Evolutionary conservation across 2,888 invertebrate genomes (phyloP).

Genomic region (Drosophila greeni): DNA sequence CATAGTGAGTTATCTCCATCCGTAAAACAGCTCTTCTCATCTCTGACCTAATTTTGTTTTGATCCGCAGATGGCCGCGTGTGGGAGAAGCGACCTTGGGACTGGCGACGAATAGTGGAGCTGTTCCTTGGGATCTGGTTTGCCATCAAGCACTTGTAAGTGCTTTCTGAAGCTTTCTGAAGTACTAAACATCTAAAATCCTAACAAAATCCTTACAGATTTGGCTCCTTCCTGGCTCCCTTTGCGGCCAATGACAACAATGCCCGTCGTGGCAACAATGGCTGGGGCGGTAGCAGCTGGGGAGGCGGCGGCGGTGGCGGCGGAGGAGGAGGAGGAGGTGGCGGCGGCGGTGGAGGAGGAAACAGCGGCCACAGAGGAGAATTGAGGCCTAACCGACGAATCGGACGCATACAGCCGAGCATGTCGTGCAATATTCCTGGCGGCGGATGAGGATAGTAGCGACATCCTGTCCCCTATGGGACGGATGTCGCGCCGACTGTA

Average conservation of each 20-base stretch:
- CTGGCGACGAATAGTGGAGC: constrained; percentile 61
- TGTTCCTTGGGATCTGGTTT: constrained; percentile 66
- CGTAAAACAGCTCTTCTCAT: neutral
- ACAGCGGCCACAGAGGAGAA: constrained; percentile 56
- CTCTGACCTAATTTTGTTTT: neutral
- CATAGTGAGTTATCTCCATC: constrained; percentile 45
- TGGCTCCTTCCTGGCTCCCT: constrained; percentile 66
- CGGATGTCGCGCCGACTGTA: constrained; percentile 14
- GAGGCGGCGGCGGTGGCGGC: constrained; percentile 58
- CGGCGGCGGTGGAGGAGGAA: constrained; percentile 52
- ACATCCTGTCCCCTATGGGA: constrained; percentile 19
- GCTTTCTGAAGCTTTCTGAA: neutral
- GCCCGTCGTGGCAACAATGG: constrained; percentile 42
- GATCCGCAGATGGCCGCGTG: constrained; percentile 66
- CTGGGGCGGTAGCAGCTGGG: constrained; percentile 47
- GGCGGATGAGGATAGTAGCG: constrained; percentile 62
- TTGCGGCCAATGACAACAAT: constrained; percentile 46
- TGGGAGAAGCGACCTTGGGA: constrained; percentile 74
- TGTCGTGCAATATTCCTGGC: constrained; percentile 39
- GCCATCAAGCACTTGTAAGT: constrained; percentile 70
- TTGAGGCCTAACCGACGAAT: constrained; percentile 64
- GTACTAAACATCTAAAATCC: too few species aligned
- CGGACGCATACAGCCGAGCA: constrained; percentile 53
- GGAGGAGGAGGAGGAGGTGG: constrained; percentile 55
- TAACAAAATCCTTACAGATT: constrained; percentile 46